Evolutionary conservation across 1,140 invertebrate genomes (phyloP).

Genomic region (Alviniconcha marisindica): DNA sequence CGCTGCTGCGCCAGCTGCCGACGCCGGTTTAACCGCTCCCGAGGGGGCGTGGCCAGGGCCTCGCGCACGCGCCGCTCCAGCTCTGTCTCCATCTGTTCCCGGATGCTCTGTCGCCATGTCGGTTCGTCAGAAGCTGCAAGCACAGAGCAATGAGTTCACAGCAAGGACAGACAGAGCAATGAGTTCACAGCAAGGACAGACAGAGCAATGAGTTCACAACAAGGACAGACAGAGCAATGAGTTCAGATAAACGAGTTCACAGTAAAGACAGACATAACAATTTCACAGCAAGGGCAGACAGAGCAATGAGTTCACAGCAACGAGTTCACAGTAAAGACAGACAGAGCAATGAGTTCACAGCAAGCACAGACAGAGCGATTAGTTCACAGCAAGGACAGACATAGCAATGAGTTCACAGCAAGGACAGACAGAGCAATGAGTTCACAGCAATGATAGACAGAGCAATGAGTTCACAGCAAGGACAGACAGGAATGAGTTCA

Average conservation of each 20-base stretch:
- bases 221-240: neutral
- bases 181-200: neutral
- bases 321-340: no score
- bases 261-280: no score
- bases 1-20: constrained; percentile 18
- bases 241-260: neutral
- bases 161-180: neutral
- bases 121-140: constrained; percentile 57
- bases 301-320: neutral
- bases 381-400: no score
- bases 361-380: no score
- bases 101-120: constrained; percentile 67
- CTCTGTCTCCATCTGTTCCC: constrained; percentile 71
- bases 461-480: no score
- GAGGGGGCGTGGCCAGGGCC: constrained; percentile 73
- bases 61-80: constrained; percentile 69
- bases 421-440: no score
- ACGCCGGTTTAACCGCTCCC: constrained; percentile 54
- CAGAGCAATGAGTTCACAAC: neutral
- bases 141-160: neutral
- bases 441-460: no score
- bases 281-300: neutral
- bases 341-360: no score
- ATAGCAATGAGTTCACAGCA: no score
- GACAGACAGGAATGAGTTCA: no score